Percentiles rank a stretch among this genome's conserved stretches.
These are phyloP conservation scores for Drosophila truncata DNA, from an alignment of 1,140 invertebrate species.

Conservation along the genomic window DNA sequence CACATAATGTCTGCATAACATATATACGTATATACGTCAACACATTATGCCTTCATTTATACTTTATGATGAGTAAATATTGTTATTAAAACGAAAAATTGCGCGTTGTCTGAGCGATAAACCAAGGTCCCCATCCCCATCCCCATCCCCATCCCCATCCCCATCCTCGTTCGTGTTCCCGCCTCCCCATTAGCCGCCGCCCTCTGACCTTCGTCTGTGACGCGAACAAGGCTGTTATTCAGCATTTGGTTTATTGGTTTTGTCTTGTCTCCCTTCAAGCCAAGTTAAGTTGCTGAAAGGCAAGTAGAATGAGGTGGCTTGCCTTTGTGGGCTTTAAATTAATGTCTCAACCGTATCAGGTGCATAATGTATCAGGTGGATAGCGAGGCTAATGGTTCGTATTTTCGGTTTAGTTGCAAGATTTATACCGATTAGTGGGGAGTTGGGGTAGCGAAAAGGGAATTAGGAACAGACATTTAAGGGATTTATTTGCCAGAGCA, in stretches of 20 bases:
- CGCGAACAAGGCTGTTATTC: conserved; percentile 35
- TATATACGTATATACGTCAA: conserved; percentile 31
- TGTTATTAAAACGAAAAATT: conserved; percentile 68
- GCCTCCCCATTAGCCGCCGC: neutral
- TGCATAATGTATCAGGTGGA: conserved; percentile 52
- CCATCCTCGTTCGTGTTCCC: too few relatives aligned
- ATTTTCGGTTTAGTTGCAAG: conserved; percentile 58
- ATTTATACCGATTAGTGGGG: conserved; percentile 52
- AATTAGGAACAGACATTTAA: conserved; percentile 1
- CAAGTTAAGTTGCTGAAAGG: conserved; percentile 20
- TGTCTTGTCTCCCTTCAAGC: conserved; percentile 31
- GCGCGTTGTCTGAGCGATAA: conserved; percentile 47
- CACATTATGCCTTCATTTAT: conserved; percentile 71
- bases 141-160: too few relatives aligned
- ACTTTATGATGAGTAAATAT: conserved; percentile 69
- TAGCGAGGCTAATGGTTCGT: conserved; percentile 33
- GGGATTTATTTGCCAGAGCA: conserved; percentile 1
- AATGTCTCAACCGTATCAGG: conserved; percentile 43
- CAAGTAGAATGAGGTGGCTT: neutral
- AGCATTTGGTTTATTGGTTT: conserved; percentile 65
- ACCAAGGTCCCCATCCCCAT: conserved; percentile 20
- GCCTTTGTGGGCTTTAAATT: conserved; percentile 46
- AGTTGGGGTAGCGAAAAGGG: neutral
- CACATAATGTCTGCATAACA: conserved; percentile 16
- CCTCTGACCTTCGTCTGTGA: conserved; percentile 30